Conservation (phyloP, 2,113 vertebrate genomes). For the Tringa solitaria region DNA sequence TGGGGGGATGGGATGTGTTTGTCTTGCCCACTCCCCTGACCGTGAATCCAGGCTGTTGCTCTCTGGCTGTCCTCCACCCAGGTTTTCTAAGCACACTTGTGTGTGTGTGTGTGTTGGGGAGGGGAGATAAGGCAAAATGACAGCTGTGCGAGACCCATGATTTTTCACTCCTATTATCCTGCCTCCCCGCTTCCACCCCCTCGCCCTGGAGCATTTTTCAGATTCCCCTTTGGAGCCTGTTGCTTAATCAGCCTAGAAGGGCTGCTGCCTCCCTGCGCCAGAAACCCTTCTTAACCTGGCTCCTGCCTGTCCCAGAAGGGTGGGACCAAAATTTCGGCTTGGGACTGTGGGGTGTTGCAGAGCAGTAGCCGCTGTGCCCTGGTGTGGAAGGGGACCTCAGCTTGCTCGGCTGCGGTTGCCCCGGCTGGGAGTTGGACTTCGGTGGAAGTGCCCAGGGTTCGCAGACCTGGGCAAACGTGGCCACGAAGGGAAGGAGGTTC, state of each 20-base stretch:
- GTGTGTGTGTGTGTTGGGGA: neutral
- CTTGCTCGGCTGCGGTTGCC: accelerated
- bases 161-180: constrained; percentile 56
- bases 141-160: constrained; percentile 47
- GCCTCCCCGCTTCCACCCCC: constrained; percentile 17
- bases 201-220: neutral
- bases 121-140: constrained; percentile 39
- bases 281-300: constrained; percentile 16
- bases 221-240: constrained; percentile 55
- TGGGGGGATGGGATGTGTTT: neutral
- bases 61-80: neutral
- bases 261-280: neutral
- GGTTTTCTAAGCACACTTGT: neutral
- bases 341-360: neutral
- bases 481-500: neutral
- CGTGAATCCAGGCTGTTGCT: neutral
- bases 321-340: neutral
- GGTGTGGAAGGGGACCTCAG: accelerated
- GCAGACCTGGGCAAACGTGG: neutral
- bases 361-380: neutral
- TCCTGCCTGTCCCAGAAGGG: constrained; percentile 19
- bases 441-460: neutral
- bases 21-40: neutral
- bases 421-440: neutral
- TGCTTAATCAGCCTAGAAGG: constrained; percentile 37